Conservation (phyloP, 2,113 vertebrate species). For the Mastomys natalensis region DNA sequence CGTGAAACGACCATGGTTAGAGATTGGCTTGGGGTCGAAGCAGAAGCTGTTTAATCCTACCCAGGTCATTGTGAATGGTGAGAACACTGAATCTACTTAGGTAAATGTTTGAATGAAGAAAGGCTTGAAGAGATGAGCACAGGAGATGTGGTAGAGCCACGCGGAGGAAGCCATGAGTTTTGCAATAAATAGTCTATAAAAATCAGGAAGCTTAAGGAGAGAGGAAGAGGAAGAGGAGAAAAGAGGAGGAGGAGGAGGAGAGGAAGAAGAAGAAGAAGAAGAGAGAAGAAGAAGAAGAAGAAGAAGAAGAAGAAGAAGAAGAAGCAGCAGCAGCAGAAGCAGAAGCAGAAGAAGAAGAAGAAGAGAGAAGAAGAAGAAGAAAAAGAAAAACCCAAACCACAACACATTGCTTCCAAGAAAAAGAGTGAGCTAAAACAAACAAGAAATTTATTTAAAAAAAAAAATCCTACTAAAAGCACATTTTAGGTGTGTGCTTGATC, state of each 20-base stretch:
- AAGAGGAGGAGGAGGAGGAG: too few species aligned
- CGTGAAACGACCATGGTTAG: not conserved
- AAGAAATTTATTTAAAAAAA: not conserved
- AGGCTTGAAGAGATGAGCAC: not conserved
- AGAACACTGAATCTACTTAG: not conserved
- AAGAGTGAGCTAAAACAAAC: constrained; percentile 9
- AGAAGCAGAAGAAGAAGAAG: not conserved
- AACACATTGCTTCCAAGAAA: constrained; percentile 45
- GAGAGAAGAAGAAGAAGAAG: not conserved
- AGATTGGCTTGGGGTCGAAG: constrained; percentile 2
- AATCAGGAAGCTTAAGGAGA: constrained; percentile 28
- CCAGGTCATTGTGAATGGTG: not conserved
- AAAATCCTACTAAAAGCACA: not conserved
- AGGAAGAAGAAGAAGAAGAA: not conserved
- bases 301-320: not conserved
- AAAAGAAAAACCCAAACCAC: not conserved
- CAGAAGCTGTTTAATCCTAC: not conserved
- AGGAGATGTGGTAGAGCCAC: not conserved
- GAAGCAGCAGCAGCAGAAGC: not conserved
- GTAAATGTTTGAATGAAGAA: constrained; percentile 41
- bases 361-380: too few species aligned
- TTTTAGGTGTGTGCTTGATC: not conserved
- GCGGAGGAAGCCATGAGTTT: constrained; percentile 18
- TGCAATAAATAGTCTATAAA: constrained; percentile 33
- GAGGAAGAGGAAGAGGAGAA: not conserved